Evolutionary conservation across 2,888 invertebrate species (phyloP), one percentile per base, ranked within the genome.

Genomic region (Drosophila emarginata): DNA sequence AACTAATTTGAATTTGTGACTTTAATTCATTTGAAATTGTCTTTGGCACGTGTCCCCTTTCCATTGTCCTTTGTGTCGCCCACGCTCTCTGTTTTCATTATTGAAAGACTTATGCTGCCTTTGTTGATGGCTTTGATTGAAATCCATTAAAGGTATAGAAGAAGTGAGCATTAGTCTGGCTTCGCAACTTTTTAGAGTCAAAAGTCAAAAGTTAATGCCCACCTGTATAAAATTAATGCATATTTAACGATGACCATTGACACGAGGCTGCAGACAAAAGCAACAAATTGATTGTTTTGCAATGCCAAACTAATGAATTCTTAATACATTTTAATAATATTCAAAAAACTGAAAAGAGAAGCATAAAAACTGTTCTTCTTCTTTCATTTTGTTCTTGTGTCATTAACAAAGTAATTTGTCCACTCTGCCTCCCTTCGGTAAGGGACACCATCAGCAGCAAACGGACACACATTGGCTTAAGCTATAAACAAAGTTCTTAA

Each of bases 401-500:
- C 70, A 67, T 71, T 71, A 74, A 67, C 70, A 73, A 74, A 71
- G 71, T 67, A 60, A 71, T 71, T 74, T 71, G 71, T 74, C 58
- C 45, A 14, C 37, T 23, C 18, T 40, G 6, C 6, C 28, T 15
- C 11, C 11, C 12, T 7, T 11, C 15, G n/a, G n/a, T 7, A 15
- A 45, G 11, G 18, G 18, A n/a, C 28, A n/a, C 51, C 45, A 40
- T 54, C 21, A 56, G 57, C 67, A 74, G 26, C 26, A 56, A 68
- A 50, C 70, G 76, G 73, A 75, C 73, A 74, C 75, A 59, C 71
- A 74, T 74, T 72, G 68, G 74, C 40, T 40, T 26, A 32, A 26
- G 60, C 72, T 59, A 75, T 73, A 82, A 85, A 88, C 85, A 78
- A 87, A 83, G 70, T 88, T 88, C 88, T 80, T 88, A 87, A 83